These are phyloP conservation scores for Cheilosia variabilis DNA, from an alignment of 2,888 invertebrate species.

Conservation along the genomic window DNA sequence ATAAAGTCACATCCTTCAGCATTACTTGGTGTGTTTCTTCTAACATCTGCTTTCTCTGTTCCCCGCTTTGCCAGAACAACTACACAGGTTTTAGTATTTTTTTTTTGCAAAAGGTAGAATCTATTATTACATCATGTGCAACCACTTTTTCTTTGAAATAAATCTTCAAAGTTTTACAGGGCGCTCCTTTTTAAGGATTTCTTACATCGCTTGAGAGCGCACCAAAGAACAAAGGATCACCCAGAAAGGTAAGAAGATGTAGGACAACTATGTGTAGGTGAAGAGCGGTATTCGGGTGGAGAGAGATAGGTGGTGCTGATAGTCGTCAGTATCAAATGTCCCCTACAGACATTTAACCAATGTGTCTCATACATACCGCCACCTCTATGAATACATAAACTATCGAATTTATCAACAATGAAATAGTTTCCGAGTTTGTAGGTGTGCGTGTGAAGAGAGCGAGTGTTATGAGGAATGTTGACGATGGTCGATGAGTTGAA, in stretches of 20 bases:
- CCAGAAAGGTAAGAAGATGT: conserved; percentile 16
- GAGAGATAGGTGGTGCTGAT: conserved; percentile 4
- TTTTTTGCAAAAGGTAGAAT: conserved; percentile 57
- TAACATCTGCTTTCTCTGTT: neutral
- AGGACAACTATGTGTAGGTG: conserved; percentile 3
- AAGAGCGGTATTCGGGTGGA: conserved; percentile 1
- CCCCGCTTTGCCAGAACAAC: neutral
- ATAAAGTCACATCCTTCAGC: conserved; percentile 38
- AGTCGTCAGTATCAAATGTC: conserved; percentile 17
- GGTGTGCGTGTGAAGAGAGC: neutral
- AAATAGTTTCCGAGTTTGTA: conserved; percentile 13
- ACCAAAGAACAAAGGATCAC: conserved; percentile 41
- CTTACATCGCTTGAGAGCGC: conserved; percentile 43
- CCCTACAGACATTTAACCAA: conserved; percentile 48
- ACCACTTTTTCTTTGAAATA: conserved; percentile 66
- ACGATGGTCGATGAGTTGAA: conserved; percentile 12
- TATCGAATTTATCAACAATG: conserved; percentile 52
- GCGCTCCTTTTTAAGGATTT: conserved; percentile 22
- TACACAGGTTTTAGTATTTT: neutral
- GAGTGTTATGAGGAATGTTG: conserved; percentile 2
- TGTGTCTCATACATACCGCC: conserved; percentile 49
- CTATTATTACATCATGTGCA: conserved; percentile 69
- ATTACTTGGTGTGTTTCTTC: conserved; percentile 1
- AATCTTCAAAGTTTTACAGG: conserved; percentile 66
- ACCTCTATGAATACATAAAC: conserved; percentile 17